A percentile compares a stretch with the other conserved stretches of the same genome.
Conservation (phyloP, 2,113 vertebrate species). For the Campylomormyrus tamandua region DNA sequence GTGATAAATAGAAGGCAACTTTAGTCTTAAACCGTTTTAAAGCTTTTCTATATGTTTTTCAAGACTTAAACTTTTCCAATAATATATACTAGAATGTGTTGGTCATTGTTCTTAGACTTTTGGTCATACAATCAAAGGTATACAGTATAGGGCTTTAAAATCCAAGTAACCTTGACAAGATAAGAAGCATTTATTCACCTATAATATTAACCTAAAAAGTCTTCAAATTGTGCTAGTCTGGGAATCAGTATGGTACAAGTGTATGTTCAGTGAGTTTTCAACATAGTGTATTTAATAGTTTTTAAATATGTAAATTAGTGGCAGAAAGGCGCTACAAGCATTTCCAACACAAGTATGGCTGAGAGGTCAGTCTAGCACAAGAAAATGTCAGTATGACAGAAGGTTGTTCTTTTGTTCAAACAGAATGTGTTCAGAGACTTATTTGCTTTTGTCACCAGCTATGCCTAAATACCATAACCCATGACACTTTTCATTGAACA, state of each 20-base stretch:
- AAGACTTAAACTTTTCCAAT: neutral
- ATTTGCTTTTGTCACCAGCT: neutral
- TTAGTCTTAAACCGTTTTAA: neutral
- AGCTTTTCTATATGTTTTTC: neutral
- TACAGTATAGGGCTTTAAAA: neutral
- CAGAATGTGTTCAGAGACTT: neutral
- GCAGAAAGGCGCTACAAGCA: neutral
- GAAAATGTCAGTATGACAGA: neutral
- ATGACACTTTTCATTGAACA: neutral
- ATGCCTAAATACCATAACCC: neutral
- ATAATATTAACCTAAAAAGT: neutral
- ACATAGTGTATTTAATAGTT: neutral
- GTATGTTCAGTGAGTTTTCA: neutral
- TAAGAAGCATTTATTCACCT: neutral
- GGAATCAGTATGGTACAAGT: neutral
- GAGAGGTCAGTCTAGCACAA: neutral
- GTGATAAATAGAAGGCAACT: neutral
- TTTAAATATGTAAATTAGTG: neutral
- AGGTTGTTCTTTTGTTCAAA: neutral
- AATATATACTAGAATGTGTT: neutral
- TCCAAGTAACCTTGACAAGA: neutral
- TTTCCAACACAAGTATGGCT: neutral
- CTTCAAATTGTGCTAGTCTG: neutral
- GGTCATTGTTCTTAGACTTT: neutral
- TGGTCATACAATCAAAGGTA: neutral